phyloP scores from a whole-genome alignment of 2,888 invertebrate species.

The Meloe dianella region DNA sequence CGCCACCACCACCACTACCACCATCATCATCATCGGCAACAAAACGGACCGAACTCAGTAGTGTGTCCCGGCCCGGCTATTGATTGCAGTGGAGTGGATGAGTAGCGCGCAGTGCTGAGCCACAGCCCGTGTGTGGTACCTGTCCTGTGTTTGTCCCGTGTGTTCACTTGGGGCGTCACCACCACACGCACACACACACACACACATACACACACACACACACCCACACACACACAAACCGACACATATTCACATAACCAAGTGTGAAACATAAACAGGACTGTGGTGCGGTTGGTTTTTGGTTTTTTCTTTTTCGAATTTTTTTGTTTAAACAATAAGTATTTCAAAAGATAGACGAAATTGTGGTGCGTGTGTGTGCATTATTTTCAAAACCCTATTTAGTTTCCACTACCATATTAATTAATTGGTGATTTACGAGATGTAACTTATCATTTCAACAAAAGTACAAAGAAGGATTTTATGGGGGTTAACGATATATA shows the following conservation, averaged over 20 bases:
- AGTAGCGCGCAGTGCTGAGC: slow-evolving; percentile 42
- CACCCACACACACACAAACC: not conserved
- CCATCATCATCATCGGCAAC: not conserved
- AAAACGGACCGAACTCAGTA: slow-evolving; percentile 29
- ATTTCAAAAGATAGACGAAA: not conserved
- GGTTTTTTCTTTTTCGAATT: not conserved
- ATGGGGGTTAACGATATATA: not conserved
- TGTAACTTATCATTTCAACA: not conserved
- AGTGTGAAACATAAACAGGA: slow-evolving; percentile 27
- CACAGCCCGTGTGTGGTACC: slow-evolving; percentile 42
- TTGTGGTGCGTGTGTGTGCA: not conserved
- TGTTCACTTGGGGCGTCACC: slow-evolving; percentile 44
- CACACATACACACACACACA: slow-evolving; percentile 17
- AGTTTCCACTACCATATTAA: not conserved
- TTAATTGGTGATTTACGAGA: not conserved
- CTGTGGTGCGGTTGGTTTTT: slow-evolving; percentile 34
- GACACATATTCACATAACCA: slow-evolving; percentile 28
- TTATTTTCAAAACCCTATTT: not conserved
- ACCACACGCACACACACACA: slow-evolving; percentile 24
- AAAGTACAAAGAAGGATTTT: not conserved
- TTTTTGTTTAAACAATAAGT: not conserved
- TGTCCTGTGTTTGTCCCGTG: slow-evolving; percentile 34
- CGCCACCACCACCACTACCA: not conserved
- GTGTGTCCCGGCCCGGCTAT: slow-evolving; percentile 42
- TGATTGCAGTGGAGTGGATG: slow-evolving; percentile 33